Evolutionary conservation across 2,113 vertebrate species (phyloP).

Genomic region (Pristiophorus japonicus): DNA sequence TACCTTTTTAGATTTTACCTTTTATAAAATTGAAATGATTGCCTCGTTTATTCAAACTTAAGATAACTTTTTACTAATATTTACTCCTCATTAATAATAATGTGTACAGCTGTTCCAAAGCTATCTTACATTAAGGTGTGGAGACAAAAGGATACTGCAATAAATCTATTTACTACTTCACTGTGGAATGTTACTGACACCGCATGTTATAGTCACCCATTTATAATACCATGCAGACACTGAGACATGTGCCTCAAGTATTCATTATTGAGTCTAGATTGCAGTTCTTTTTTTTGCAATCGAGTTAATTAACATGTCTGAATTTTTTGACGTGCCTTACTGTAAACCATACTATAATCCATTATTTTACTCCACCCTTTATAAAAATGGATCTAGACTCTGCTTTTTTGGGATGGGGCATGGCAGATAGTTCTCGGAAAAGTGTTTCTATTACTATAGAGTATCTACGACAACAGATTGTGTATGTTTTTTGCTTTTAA

Average conservation of each 20-base stretch:
- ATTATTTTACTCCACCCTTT: slow-evolving; percentile 34
- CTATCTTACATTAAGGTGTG: not conserved
- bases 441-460: not conserved
- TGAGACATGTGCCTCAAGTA: slow-evolving; percentile 32
- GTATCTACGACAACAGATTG: not conserved
- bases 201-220: not conserved
- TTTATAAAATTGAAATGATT: no score
- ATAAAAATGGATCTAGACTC: slow-evolving; percentile 5
- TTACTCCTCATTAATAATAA: not conserved
- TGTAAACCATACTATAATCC: slow-evolving; percentile 1
- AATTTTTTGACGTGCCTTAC: slow-evolving; percentile 24
- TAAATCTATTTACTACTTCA: not conserved
- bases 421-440: not conserved
- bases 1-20: no score
- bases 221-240: slow-evolving; percentile 21
- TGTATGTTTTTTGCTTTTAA: not conserved
- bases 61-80: not conserved
- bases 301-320: slow-evolving; percentile 33
- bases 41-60: not conserved
- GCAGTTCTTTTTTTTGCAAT: slow-evolving; percentile 7
- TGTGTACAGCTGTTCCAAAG: not conserved
- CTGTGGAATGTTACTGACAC: not conserved
- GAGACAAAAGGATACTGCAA: not conserved
- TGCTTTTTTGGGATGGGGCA: not conserved
- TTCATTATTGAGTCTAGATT: slow-evolving; percentile 36